A percentile compares a stretch with the other conserved stretches of the same genome.
These are phyloP conservation scores for Gymnogyps californianus DNA, from an alignment of 2,113 vertebrate genomes.

Conservation along the genomic window DNA sequence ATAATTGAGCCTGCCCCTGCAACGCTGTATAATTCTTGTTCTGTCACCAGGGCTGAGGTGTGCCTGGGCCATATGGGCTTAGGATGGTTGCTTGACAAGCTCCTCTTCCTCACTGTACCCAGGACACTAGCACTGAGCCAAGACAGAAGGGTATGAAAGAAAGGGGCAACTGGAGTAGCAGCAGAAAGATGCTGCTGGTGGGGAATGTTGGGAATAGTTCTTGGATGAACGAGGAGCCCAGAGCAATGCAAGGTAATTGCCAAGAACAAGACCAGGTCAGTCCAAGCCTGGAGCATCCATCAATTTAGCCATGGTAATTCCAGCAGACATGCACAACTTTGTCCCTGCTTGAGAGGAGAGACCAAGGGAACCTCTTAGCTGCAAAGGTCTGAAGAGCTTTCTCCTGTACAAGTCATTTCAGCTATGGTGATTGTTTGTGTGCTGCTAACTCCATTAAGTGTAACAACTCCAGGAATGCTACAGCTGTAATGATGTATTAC, in stretches of 20 bases:
- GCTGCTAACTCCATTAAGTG: not conserved
- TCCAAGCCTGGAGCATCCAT: not conserved
- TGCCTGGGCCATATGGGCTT: not conserved
- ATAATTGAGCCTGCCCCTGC: not conserved
- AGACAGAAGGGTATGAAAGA: not conserved
- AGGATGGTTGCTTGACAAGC: not conserved
- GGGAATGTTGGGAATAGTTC: not conserved
- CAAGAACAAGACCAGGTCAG: not conserved
- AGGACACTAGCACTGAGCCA: not conserved
- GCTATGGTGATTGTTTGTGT: not conserved
- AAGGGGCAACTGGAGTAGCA: not conserved
- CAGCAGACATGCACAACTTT: not conserved
- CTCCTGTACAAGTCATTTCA: not conserved
- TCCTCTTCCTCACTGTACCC: not conserved
- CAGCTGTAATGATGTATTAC: rapidly evolving
- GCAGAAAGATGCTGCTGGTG: not conserved
- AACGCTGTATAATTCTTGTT: not conserved
- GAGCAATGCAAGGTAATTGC: not conserved
- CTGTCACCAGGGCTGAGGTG: not conserved
- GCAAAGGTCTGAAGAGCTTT: not conserved
- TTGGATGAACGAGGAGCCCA: not conserved
- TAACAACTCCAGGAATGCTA: not conserved
- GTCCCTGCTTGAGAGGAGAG: not conserved
- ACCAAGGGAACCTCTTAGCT: not conserved
- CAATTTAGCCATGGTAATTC: not conserved